Evolutionary conservation across 2,797 vertebrate species (phyloP).

Genomic region (Lacerta agilis): DNA sequence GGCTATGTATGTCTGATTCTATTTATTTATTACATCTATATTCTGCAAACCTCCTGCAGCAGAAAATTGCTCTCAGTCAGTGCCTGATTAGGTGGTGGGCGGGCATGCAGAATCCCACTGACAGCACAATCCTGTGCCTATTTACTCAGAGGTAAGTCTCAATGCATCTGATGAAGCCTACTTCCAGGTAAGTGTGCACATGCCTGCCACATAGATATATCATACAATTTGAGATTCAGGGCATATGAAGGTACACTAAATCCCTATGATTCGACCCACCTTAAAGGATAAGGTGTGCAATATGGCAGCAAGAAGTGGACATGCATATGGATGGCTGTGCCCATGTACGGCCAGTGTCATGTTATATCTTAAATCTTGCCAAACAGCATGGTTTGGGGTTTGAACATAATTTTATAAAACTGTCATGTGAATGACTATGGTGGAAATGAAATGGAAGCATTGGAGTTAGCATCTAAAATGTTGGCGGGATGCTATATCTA

Average conservation of each 20-base stretch:
- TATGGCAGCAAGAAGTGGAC: neutral
- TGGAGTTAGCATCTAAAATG: constrained; percentile 1
- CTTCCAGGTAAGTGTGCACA: neutral
- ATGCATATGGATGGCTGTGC: neutral
- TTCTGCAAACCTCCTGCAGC: neutral
- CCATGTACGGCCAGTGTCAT: no score
- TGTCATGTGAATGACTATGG: neutral
- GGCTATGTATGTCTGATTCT: neutral
- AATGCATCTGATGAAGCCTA: neutral
- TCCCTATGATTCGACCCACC: neutral
- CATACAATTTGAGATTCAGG: neutral
- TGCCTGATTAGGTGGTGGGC: neutral
- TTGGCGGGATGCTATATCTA: constrained; percentile 33
- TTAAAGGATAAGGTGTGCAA: neutral
- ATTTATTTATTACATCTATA: neutral
- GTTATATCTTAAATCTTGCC: constrained; percentile 11
- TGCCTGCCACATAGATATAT: neutral
- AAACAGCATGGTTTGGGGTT: constrained; percentile 14
- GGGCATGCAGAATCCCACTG: neutral
- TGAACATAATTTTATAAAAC: neutral
- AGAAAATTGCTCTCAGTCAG: neutral
- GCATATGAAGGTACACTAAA: neutral
- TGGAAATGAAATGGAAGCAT: constrained; percentile 11
- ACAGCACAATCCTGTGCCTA: neutral
- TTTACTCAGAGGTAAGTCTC: neutral